Base-by-base conservation (phyloP, 2,888 invertebrate genomes). In the Calameuta pallipes region DNA sequence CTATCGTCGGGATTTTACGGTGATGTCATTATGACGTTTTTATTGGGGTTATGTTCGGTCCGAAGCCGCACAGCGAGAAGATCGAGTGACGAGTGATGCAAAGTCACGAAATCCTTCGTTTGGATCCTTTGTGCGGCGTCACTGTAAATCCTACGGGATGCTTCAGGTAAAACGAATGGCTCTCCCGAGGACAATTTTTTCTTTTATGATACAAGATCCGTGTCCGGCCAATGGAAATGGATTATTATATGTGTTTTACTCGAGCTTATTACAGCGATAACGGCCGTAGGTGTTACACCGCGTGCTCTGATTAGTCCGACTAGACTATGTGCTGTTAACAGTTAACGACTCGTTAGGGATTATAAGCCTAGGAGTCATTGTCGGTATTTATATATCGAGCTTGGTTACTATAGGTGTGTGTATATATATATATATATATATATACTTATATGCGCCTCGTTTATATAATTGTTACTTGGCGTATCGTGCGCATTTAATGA, bases 401-500 rank as follows among this genome's bases (percentile, higher is more conserved):
- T 31, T 34, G 31, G 71, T 31, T 23, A 11, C 13, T 12, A 9
- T 23, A 23, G 30, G n/a, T 15, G 36, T 68, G 35, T 41, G 41
- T 30, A 33, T 75, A 15, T 35, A 68, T 74, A 70, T 68, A 69
- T 30, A 41, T 75, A 15, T 35, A 68, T 74, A 70, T 68, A 41
- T 41, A 41, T 41, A 15, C 9, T 11, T 41, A 41, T 23, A 70
- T 41, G 35, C 33, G 69, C 69, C 76, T 80, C 79, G 77, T 80
- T 84, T 79, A 75, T 80, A 76, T 81, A 82, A 85, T 83, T 81
- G 81, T 82, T 80, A 79, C 79, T 81, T 75, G 80, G 75, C 79
- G 81, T 80, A 80, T 78, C 78, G 80, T 75, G 82, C 80, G 75
- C 79, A 79, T 84, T 85, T 85, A 85, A 85, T 81, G 85, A 85